Evolutionary conservation across 2,113 vertebrate species (phyloP), one percentile per base, ranked within the genome.

Genomic region (Axis porcinus): DNA sequence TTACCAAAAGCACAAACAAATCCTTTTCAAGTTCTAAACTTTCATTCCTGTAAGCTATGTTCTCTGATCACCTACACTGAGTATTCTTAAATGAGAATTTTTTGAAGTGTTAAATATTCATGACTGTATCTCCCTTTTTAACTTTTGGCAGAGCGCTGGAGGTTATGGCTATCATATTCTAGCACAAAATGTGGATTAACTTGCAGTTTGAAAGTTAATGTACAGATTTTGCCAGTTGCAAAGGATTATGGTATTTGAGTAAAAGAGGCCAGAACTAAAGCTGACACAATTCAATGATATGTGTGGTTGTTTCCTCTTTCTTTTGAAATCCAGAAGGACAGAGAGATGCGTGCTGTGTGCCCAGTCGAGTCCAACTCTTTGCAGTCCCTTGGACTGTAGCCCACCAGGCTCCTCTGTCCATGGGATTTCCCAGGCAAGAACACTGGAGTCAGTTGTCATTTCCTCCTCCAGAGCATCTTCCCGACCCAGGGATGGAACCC

Each of bases 11-110:
- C 84, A 64, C 16, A 83, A 40, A 74, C 17, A 12, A 60, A 36
- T 36, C 85, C 15, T 36, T 78, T 86, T 93, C 67, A 67, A 78
- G 76, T 47, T 88, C 58, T 67, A 21, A 21, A 70, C 86, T 87
- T 94, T 82, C 25, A 76, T 95, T 57, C n/a, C 62, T 25, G 57
- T 6, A 86, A 91, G 21, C 74, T 89, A 2, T 13, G 81, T 91
- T 96, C 55, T 97, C 98, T 64, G 89, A 74, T 86, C 79, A 81
- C 27, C 47, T 54, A 12, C 25, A 1, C 50, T 88, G 9, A 97
- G 86, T 43, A 76, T 83, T 95, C 74, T 97, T 57, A 93, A 98
- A 92, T 64, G 85, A 70, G 81, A 94, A 28, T 57, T 88, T 84
- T 84, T 33, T 67, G 55, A 93, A 79, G 84, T 76, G 90, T 45